phyloP scores from a whole-genome alignment of 2,888 invertebrate genomes.

The Chymomyza fuscimana region DNA sequence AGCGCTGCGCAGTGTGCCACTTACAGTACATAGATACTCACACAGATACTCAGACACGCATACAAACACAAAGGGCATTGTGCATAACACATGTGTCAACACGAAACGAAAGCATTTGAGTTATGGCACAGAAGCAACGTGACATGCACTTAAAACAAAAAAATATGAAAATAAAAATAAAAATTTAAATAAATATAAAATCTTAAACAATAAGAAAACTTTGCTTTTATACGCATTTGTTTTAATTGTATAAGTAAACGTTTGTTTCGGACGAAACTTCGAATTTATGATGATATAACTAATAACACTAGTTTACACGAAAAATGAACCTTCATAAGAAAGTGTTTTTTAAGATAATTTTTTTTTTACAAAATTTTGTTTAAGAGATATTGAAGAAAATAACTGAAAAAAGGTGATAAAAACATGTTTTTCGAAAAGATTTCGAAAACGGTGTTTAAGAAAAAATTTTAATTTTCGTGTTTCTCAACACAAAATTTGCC shows the following conservation, averaged over 20 bases:
- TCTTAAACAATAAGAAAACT: neutral
- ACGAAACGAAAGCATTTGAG: conserved; percentile 2
- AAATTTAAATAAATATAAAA: neutral
- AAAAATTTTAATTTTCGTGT: no score
- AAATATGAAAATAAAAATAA: neutral
- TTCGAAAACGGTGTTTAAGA: no score
- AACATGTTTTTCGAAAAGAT: no score
- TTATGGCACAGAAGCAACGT: neutral
- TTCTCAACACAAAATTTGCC: no score
- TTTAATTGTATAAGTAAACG: neutral
- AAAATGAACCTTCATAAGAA: no score
- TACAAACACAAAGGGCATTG: neutral
- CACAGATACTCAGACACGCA: neutral
- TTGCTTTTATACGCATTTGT: neutral
- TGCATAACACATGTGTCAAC: neutral
- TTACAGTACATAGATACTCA: conserved; percentile 18
- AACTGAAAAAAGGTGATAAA: no score
- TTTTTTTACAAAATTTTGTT: no score
- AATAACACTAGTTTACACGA: no score
- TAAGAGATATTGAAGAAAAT: no score
- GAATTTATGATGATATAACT: no score
- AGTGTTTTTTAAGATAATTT: no score
- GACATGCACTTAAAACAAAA: neutral
- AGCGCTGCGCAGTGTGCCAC: conserved; percentile 48
- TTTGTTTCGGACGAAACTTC: neutral